Base-by-base conservation (phyloP, 2,888 invertebrate genomes). In the Ashinkailepas kermadecensis region DNA sequence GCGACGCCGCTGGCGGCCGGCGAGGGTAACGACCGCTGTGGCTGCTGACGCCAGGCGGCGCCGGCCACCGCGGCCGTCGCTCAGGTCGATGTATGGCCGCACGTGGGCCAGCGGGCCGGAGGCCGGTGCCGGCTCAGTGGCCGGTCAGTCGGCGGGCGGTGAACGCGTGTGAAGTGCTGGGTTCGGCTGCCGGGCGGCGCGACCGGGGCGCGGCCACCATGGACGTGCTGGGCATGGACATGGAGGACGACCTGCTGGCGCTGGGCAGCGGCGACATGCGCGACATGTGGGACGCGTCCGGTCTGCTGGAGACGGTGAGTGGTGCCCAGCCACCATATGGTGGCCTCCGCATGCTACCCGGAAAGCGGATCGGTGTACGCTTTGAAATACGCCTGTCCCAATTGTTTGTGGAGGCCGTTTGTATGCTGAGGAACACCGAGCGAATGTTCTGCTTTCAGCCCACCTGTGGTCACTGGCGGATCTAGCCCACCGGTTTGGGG, bases 261-360 rank as follows among this genome's bases (percentile, higher is more conserved):
- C 39, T 70, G 70, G 15, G 70, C 70, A 70, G 70, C 39, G 70
- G 70, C 70, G 70, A 70, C 39, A 70, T 70, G 70, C 70, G 70
- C 0, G 70, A 70, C 39, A 70, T 70, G 70, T 70, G 70, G 70
- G 70, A 70, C 70, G 39, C 70, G 70, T 25, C 70, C 70, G 39
- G 39, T 39, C 25, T 70, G 25, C 70, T 70, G 70, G 70, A 70
- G 39, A 70, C 70, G 70, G 70, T 70, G 39, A 70, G 70, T 39
- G 11, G 2, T 62, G 62, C 25, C 6, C 13, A 2, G 39, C 70
- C 39, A 39, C 39, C 39, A 39, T 39, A 39, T 39, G 39, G 39
- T 39, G 39, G 39, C 39, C 39, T 39, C 39, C 39, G 39, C 39
- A 39, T 39, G 39, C 39, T 39, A 39, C 39, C 39, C 39, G 39